phyloP scores from a whole-genome alignment of 2,797 vertebrate species.

The Neosilurus mollespiculum region DNA sequence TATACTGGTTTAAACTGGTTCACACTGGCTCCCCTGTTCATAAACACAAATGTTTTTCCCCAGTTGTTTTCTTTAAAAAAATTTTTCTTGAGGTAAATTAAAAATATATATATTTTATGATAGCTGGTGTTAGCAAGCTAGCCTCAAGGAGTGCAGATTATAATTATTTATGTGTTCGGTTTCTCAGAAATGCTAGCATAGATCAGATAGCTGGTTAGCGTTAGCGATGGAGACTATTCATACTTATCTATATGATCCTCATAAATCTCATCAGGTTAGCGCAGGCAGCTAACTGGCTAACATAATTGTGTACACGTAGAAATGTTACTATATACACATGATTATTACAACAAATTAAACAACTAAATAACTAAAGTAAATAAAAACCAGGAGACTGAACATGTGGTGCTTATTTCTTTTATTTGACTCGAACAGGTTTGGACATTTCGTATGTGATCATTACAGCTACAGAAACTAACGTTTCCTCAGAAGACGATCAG shows the following conservation, averaged over 20 bases:
- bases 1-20: not conserved
- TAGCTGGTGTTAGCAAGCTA: not conserved
- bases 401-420: slow-evolving; percentile 8
- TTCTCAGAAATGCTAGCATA: not conserved
- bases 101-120: no score
- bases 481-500: not conserved
- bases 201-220: not conserved
- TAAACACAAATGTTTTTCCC: not conserved
- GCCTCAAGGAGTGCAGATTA: not conserved
- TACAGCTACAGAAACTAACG: slow-evolving; percentile 83
- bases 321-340: no score
- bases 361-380: not conserved
- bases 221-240: not conserved
- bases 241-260: not conserved
- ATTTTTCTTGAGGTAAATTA: not conserved
- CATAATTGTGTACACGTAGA: slow-evolving; percentile 46
- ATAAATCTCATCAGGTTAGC: not conserved
- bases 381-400: not conserved
- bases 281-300: slow-evolving; percentile 61
- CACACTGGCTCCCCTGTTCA: not conserved
- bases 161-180: not conserved
- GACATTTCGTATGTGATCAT: slow-evolving; percentile 69
- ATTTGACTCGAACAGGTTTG: not conserved
- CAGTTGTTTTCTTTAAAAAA: not conserved
- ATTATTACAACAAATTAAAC: not conserved